Conservation (phyloP, 2,797 vertebrate genomes). For the Phataginus tetradactyla region DNA sequence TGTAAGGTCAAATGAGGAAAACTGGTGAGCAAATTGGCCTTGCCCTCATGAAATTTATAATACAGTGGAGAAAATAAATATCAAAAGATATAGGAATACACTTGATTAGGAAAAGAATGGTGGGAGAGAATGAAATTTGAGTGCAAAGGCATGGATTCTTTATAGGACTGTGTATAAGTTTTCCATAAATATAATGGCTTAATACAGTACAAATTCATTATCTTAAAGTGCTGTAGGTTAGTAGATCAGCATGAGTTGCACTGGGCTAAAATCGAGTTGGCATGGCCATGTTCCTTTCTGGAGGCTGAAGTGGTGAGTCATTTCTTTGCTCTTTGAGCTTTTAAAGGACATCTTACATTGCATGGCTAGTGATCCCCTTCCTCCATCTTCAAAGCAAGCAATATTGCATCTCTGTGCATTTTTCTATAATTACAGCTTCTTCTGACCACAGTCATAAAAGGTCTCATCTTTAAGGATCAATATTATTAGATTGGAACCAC, state of each 20-base stretch:
- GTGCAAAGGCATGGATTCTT: not conserved
- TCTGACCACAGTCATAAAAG: not conserved
- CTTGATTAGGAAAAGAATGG: not conserved
- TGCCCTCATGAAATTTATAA: not conserved
- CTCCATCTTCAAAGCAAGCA: not conserved
- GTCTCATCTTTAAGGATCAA: not conserved
- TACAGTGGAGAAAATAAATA: not conserved
- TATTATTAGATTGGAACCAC: not conserved
- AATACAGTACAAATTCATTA: not conserved
- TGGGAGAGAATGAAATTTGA: not conserved
- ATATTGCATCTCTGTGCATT: not conserved
- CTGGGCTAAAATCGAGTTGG: not conserved
- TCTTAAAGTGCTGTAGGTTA: not conserved
- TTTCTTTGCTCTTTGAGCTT: not conserved
- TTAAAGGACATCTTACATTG: not conserved
- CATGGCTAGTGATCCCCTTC: not conserved
- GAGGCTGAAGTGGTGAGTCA: not conserved
- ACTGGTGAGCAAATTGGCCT: not conserved
- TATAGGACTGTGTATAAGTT: not conserved
- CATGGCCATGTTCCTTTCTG: not conserved
- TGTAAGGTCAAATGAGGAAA: not conserved
- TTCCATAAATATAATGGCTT: not conserved
- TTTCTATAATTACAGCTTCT: not conserved
- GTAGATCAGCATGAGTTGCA: not conserved
- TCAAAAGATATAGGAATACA: not conserved